These are phyloP conservation scores for Hirtodrosophila trivittata DNA, from an alignment of 2,888 invertebrate species.

Conservation along the genomic window DNA sequence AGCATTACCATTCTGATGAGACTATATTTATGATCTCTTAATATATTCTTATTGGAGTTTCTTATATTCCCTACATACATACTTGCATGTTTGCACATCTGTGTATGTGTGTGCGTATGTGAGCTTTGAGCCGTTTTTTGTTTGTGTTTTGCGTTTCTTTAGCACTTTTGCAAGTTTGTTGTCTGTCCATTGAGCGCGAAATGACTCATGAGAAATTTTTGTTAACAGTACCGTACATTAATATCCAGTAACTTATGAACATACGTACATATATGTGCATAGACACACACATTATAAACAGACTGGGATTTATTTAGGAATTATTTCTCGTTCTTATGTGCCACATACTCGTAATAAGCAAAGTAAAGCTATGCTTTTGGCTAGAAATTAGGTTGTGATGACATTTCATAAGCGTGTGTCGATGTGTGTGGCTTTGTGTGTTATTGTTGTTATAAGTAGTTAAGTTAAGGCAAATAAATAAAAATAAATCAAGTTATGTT, in stretches of 20 bases:
- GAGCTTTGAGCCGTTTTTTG: conserved; percentile 59
- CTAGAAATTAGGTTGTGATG: conserved; percentile 20
- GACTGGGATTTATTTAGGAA: background rate
- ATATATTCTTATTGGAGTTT: conserved; percentile 24
- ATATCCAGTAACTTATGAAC: conserved; percentile 14
- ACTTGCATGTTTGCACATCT: conserved; percentile 6
- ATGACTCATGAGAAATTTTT: conserved; percentile 60
- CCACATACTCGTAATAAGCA: conserved; percentile 29
- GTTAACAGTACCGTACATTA: conserved; percentile 29
- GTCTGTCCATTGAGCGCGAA: conserved; percentile 30
- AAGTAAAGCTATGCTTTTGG: conserved; percentile 6
- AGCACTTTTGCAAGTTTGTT: conserved; percentile 44
- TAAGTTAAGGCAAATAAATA: conserved; percentile 19
- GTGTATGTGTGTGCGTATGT: conserved; percentile 7
- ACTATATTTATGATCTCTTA: conserved; percentile 11
- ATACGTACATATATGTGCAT: background rate
- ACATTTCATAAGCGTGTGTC: conserved; percentile 4
- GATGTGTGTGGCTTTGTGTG: background rate
- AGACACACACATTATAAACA: too few species aligned
- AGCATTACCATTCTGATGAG: conserved; percentile 23
- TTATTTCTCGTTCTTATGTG: conserved; percentile 14
- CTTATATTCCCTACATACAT: background rate
- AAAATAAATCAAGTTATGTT: conserved; percentile 30
- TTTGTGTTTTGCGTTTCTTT: conserved; percentile 30
- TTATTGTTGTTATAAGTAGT: conserved; percentile 2